Conservation (phyloP, 2,113 vertebrate genomes). For the Tiliqua scincoides region DNA sequence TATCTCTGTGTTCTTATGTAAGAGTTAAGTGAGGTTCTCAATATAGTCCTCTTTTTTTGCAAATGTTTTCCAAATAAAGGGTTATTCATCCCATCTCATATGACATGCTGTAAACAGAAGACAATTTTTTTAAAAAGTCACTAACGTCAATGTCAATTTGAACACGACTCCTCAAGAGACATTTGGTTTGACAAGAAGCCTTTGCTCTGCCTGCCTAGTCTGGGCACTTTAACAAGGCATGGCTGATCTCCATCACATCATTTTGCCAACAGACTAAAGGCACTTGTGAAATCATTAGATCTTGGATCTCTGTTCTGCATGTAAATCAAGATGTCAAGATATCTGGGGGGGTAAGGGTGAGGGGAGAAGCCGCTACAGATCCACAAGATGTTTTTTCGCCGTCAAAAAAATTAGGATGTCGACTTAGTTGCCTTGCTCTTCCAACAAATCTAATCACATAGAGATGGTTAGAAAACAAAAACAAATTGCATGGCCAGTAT, state of each 20-base stretch:
- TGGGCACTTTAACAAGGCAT: constrained; percentile 45
- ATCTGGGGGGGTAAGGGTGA: constrained; percentile 39
- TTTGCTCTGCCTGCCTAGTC: constrained; percentile 30
- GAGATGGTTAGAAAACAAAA: constrained; percentile 12
- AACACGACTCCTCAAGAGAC: constrained; percentile 41
- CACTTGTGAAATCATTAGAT: not conserved
- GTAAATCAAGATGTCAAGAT: constrained; percentile 45
- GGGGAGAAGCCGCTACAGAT: constrained; percentile 21
- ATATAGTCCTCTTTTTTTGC: constrained; percentile 3
- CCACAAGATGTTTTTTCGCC: constrained; percentile 44
- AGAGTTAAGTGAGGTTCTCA: constrained; percentile 32
- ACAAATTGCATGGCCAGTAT: constrained; percentile 13
- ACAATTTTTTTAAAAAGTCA: constrained; percentile 8
- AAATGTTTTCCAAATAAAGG: constrained; percentile 40
- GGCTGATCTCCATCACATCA: constrained; percentile 31
- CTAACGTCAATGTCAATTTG: constrained; percentile 40
- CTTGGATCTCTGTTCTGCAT: not conserved
- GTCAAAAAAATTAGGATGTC: constrained; percentile 66
- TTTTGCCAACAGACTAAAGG: not conserved
- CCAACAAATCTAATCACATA: constrained; percentile 42
- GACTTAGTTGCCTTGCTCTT: not conserved
- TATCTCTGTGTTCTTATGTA: constrained; percentile 9
- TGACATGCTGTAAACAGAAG: constrained; percentile 41
- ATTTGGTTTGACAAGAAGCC: not conserved
- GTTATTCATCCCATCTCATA: constrained; percentile 21